Percentiles rank a stretch among this genome's conserved stretches.
phyloP scores from a whole-genome alignment of 1,140 invertebrate genomes.

The Drosophila carrolli region DNA sequence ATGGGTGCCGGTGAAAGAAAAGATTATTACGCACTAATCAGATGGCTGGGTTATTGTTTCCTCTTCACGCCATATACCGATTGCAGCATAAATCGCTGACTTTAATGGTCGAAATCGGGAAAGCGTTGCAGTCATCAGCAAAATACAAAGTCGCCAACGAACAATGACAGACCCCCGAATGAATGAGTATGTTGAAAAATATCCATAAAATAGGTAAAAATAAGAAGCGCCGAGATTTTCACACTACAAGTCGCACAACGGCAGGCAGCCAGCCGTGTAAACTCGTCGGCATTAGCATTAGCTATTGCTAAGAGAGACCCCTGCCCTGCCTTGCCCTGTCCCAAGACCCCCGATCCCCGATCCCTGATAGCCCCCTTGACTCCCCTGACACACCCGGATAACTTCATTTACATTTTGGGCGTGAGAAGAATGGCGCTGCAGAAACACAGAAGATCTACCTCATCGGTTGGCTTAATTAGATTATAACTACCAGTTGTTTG shows the following conservation, averaged over 20 bases:
- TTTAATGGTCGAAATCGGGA: conserved; percentile 71
- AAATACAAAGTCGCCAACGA: conserved; percentile 45
- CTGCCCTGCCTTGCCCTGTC: background rate
- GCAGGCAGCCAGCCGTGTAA: conserved; percentile 63
- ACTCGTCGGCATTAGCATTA: conserved; percentile 73
- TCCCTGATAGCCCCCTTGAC: background rate
- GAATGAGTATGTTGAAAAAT: conserved; percentile 48
- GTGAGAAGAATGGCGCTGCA: conserved; percentile 64
- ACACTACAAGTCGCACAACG: conserved; percentile 52
- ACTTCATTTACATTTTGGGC: conserved; percentile 79
- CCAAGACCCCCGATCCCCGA: background rate
- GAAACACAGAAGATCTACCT: conserved; percentile 18
- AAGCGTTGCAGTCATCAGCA: conserved; percentile 61
- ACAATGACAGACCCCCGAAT: conserved; percentile 37
- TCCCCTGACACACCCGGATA: conserved; percentile 31
- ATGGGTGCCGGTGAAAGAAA: conserved; percentile 31
- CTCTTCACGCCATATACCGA: background rate
- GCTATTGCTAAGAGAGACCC: conserved; percentile 24
- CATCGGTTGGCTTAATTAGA: conserved; percentile 65
- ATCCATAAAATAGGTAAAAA: conserved; percentile 53
- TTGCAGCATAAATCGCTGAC: conserved; percentile 53
- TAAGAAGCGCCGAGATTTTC: conserved; percentile 64
- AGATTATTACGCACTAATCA: conserved; percentile 52
- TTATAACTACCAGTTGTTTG: conserved; percentile 40
- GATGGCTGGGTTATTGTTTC: conserved; percentile 30